Conservation (phyloP, 2,888 invertebrate species). For the Urechis unicinctus region DNA sequence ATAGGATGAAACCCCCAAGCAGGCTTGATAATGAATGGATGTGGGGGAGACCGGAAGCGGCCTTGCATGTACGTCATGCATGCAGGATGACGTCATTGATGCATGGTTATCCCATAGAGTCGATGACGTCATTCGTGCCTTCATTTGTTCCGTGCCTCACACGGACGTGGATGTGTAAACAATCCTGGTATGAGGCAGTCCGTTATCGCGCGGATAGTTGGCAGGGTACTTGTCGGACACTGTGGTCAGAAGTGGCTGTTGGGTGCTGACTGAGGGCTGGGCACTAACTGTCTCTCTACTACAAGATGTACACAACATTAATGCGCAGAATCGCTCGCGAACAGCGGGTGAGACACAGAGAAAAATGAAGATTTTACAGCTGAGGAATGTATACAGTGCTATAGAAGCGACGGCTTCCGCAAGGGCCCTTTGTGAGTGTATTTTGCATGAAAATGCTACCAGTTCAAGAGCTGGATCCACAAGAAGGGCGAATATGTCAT, state of each 20-base stretch:
- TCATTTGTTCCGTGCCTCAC: too few species aligned
- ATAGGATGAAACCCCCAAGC: too few species aligned
- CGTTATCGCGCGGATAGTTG: too few species aligned
- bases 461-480: slow-evolving; percentile 6
- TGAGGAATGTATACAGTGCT: slow-evolving; percentile 23
- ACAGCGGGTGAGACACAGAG: neutral
- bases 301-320: neutral
- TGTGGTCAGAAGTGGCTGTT: neutral
- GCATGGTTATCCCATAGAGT: too few species aligned
- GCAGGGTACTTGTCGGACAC: neutral
- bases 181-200: too few species aligned
- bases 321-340: neutral
- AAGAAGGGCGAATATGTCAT: slow-evolving; percentile 18
- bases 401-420: slow-evolving; percentile 17
- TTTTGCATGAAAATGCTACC: slow-evolving; percentile 2
- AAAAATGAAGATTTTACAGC: slow-evolving; percentile 24
- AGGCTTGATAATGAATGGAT: too few species aligned
- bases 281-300: neutral
- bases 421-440: slow-evolving; percentile 10
- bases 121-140: too few species aligned
- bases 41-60: too few species aligned
- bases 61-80: too few species aligned
- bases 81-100: too few species aligned
- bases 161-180: too few species aligned
- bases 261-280: neutral